phyloP scores from a whole-genome alignment of 2,113 vertebrate genomes.

The Calyptommatus sinebrachiatus region DNA sequence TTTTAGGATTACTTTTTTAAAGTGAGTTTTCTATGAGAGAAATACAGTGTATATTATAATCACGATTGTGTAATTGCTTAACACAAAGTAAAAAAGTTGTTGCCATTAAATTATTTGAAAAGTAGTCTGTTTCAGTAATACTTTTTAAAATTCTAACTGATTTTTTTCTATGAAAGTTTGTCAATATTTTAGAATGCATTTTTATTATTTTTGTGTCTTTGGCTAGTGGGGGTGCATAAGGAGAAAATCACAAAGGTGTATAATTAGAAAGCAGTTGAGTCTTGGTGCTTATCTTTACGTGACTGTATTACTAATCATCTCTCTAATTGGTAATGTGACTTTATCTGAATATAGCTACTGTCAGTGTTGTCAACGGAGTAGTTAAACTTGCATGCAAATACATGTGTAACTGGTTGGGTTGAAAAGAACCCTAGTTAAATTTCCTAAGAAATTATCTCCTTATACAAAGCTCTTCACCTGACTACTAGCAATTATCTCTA shows the following conservation, averaged over 20 bases:
- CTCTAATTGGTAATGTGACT: conserved; percentile 42
- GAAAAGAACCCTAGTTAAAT: conserved; percentile 43
- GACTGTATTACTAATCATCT: conserved; percentile 49
- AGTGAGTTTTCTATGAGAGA: too few species aligned
- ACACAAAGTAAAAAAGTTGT: not conserved
- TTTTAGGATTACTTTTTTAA: too few species aligned
- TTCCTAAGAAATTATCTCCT: conserved; percentile 49
- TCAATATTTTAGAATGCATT: not conserved
- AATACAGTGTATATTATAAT: too few species aligned
- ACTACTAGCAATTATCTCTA: conserved; percentile 45
- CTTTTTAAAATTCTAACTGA: not conserved
- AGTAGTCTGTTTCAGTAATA: not conserved
- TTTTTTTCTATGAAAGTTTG: not conserved
- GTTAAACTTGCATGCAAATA: conserved; percentile 40
- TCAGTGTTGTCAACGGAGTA: conserved; percentile 42
- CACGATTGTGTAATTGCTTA: too few species aligned
- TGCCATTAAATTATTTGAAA: not conserved
- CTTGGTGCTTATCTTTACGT: conserved; percentile 45
- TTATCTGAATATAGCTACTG: conserved; percentile 41
- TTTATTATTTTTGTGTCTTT: not conserved
- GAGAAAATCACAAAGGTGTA: conserved; percentile 34
- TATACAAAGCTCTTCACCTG: conserved; percentile 43
- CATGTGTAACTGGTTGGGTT: conserved; percentile 14
- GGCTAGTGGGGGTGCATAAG: conserved; percentile 32
- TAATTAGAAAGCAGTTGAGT: conserved; percentile 48